Base-by-base conservation (phyloP, 2,113 vertebrate species). In the Chauna torquata region DNA sequence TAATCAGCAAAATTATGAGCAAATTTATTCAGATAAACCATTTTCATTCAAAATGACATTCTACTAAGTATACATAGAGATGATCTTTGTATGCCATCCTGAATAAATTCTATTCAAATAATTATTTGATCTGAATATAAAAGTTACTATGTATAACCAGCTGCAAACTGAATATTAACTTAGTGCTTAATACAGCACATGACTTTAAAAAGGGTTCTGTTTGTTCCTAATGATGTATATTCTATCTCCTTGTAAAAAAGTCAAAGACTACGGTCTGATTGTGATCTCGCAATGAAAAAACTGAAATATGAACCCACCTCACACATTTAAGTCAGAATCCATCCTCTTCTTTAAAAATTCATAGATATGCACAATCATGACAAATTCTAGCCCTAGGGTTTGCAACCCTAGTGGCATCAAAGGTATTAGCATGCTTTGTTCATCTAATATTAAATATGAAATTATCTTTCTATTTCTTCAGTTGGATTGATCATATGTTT, bases 1-100 rank as follows among this genome's bases (percentile, higher is more conserved):
- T 84, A 92, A 96, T 93, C 95, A 94, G 92, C 74, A 94, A 86
- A 95, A 88, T 86, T 93, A 97, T 90, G 88, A 97, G 76, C 34
- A 94, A 94, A 97, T 91, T 93, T 95, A 96, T 97, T 96, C 96
- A 96, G 49, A 95, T 91, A 94, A 90, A 95, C 52, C 76, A 93
- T 95, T 97, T 94, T 96, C 77, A 94, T 94, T 95, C 88, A 90
- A 97, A 92, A 96, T 92, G 18, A 68, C 78, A 91, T 89, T 74
- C 49, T 32, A 85, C 32, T 96, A 94, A 97, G 47, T 59, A 96
- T 86, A 96, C 78, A 90, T 86, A 93, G 84, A 90, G 58, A 88
- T 71, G 77, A 90, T 93, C 93, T 97, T 92, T 94, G 78, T 90
- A 83, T 47, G n/a, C 38, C 89, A 94, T 85, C 83, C 20, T 11